phyloP scores from a whole-genome alignment of 2,888 invertebrate species.

The Caenorhabditis zanzibari region DNA sequence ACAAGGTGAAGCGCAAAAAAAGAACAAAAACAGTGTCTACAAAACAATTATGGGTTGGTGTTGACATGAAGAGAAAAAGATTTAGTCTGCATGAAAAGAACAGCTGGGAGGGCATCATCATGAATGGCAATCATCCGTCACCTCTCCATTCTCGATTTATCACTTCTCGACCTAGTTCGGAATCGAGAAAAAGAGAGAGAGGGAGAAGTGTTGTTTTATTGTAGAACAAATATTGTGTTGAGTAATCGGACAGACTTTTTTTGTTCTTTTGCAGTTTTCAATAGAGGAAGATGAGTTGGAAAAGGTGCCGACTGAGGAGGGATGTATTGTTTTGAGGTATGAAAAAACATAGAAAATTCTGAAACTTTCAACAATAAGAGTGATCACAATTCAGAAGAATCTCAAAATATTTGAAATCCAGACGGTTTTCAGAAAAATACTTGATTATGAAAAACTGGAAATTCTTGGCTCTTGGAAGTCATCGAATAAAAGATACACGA shows the following conservation, averaged over 20 bases:
- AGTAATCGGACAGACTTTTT: constrained; percentile 14
- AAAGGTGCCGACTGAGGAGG: constrained; percentile 20
- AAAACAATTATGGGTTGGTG: constrained; percentile 34
- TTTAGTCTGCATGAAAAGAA: constrained; percentile 24
- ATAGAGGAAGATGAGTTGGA: constrained; percentile 20
- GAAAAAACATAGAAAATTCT: background rate
- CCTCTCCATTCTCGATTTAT: constrained; percentile 16
- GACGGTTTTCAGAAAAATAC: no score
- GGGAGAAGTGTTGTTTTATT: constrained; percentile 32
- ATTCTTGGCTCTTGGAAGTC: no score
- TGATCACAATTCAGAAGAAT: no score
- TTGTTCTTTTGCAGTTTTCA: constrained; percentile 37
- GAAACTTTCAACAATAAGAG: background rate
- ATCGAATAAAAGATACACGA: no score
- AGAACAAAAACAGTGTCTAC: constrained; percentile 28
- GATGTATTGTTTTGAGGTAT: constrained; percentile 1
- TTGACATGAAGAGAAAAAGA: background rate
- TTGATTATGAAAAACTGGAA: no score
- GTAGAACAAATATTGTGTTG: constrained; percentile 44
- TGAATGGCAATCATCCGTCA: constrained; percentile 31
- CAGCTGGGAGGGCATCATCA: constrained; percentile 35
- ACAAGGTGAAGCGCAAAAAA: constrained; percentile 18
- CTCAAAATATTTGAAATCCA: no score
- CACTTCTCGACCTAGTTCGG: constrained; percentile 48
- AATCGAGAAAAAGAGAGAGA: constrained; percentile 21